phyloP scores from a whole-genome alignment of 1,140 invertebrate genomes.

The Bombus picipes region DNA sequence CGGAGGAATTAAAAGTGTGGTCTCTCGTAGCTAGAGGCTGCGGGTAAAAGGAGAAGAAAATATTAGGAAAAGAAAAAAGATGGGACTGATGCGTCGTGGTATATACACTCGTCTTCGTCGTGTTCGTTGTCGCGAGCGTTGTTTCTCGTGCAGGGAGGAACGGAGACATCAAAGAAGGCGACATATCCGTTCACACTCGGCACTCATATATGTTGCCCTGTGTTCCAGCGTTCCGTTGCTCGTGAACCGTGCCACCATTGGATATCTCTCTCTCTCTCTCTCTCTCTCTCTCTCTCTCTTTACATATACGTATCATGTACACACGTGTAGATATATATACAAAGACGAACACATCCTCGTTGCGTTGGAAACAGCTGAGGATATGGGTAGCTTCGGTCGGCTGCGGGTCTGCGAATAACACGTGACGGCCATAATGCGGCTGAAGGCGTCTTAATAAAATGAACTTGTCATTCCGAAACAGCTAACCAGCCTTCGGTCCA shows the following conservation, averaged over 20 bases:
- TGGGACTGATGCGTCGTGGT: slow-evolving; percentile 20
- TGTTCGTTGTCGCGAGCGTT: slow-evolving; percentile 21
- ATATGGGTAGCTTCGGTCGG: slow-evolving; percentile 64
- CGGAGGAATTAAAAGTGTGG: slow-evolving; percentile 41
- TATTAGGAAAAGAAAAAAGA: slow-evolving; percentile 29
- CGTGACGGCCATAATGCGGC: slow-evolving; percentile 76
- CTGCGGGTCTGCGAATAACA: slow-evolving; percentile 73
- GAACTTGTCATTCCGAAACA: slow-evolving; percentile 79
- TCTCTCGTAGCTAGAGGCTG: background rate
- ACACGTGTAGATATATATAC: background rate
- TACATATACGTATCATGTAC: background rate
- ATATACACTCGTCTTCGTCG: slow-evolving; percentile 29
- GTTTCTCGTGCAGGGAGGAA: slow-evolving; percentile 47
- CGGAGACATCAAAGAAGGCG: slow-evolving; percentile 80
- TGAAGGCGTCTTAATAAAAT: slow-evolving; percentile 79
- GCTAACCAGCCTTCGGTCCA: slow-evolving; percentile 70
- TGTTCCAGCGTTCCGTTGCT: slow-evolving; percentile 54
- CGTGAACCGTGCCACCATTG: slow-evolving; percentile 59
- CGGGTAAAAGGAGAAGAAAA: slow-evolving; percentile 12
- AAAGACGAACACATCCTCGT: slow-evolving; percentile 26
- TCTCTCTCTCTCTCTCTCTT: background rate
- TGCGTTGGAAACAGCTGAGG: slow-evolving; percentile 43
- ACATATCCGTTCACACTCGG: slow-evolving; percentile 81
- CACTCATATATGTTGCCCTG: slow-evolving; percentile 67
- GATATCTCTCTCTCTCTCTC: background rate